phyloP scores from a whole-genome alignment of 37 sponge, comb jelly and placozoan genomes.

The Axinella damicornis region DNA sequence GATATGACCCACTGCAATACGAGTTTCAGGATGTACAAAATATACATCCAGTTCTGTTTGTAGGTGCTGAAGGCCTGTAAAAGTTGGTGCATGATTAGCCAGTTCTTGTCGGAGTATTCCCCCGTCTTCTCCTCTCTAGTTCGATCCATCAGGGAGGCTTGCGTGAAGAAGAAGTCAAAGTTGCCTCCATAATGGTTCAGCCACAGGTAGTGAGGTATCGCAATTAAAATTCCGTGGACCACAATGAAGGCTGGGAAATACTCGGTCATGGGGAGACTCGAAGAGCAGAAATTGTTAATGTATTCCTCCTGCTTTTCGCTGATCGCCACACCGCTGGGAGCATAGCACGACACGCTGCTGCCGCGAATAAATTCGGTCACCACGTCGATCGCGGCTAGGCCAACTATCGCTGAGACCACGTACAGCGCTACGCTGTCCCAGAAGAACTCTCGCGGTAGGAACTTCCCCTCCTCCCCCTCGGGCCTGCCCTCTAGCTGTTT shows the following conservation, averaged over 20 bases:
- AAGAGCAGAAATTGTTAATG: slow-evolving; percentile 38
- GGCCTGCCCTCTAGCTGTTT: neutral
- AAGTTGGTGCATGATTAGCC: slow-evolving; percentile 17
- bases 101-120: slow-evolving; percentile 1
- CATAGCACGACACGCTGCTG: slow-evolving; percentile 27
- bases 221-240: slow-evolving; percentile 23
- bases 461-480: too few species aligned
- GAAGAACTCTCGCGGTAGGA: too few species aligned
- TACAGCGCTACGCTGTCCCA: slow-evolving; percentile 54
- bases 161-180: slow-evolving; percentile 41
- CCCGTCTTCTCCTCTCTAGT: slow-evolving; percentile 26
- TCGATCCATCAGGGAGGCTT: slow-evolving; percentile 23
- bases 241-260: slow-evolving; percentile 39
- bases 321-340: neutral
- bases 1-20: slow-evolving; percentile 17
- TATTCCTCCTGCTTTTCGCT: slow-evolving; percentile 3
- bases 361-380: slow-evolving; percentile 43
- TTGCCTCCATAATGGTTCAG: slow-evolving; percentile 16
- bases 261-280: slow-evolving; percentile 11
- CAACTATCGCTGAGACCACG: slow-evolving; percentile 48
- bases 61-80: slow-evolving; percentile 23
- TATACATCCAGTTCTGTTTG: slow-evolving; percentile 21
- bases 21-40: slow-evolving; percentile 23
- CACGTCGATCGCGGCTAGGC: slow-evolving; percentile 36
- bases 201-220: slow-evolving; percentile 54